These are phyloP conservation scores for Orthochromis indermauri DNA, from an alignment of 2,113 vertebrate genomes.

Conservation along the genomic window DNA sequence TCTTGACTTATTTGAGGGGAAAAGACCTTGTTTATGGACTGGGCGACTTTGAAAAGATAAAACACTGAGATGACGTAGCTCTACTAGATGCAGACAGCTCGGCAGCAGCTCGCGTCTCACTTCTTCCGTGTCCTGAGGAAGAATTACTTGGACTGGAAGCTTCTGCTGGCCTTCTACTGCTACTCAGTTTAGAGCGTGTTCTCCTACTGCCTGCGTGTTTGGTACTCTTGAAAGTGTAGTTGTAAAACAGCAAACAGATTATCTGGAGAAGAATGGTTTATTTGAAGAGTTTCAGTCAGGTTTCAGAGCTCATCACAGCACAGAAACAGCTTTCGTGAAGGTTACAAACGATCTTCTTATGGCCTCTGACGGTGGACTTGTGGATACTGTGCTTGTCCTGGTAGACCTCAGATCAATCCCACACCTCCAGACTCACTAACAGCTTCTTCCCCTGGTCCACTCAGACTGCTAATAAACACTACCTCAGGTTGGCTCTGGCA, in stretches of 20 bases:
- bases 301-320: not conserved
- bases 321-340: not conserved
- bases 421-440: not conserved
- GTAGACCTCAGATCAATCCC: not conserved
- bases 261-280: not conserved
- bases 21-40: not conserved
- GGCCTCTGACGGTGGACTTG: not conserved
- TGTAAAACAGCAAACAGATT: accelerated
- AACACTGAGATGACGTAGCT: not conserved
- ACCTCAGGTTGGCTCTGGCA: not conserved
- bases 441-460: not conserved
- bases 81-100: not conserved
- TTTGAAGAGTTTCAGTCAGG: not conserved
- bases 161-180: not conserved
- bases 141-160: not conserved
- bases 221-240: not conserved
- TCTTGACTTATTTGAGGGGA: not conserved
- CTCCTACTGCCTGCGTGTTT: not conserved
- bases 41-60: not conserved
- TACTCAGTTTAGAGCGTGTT: not conserved
- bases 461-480: not conserved
- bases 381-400: not conserved
- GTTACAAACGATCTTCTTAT: not conserved
- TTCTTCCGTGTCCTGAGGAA: not conserved
- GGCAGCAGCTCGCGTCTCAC: not conserved